Conservation (phyloP, 2,113 vertebrate genomes). For the Cricetomys ansorgei region DNA sequence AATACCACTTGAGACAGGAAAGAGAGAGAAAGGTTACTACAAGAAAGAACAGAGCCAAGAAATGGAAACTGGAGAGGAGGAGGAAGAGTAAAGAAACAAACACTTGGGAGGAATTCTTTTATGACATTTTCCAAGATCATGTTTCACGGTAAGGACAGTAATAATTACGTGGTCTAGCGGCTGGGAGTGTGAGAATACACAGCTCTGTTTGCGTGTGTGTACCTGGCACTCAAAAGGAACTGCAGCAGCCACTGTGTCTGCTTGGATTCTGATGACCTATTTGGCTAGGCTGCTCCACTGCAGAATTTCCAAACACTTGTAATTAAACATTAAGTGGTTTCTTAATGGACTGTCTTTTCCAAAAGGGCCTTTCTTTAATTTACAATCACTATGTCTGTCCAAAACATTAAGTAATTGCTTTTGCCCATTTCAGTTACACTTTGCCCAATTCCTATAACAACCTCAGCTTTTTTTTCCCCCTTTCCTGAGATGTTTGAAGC, state of each 20-base stretch:
- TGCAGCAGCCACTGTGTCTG: neutral
- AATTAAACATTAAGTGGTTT: conserved; percentile 59
- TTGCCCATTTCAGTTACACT: conserved; percentile 54
- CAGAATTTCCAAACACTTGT: conserved; percentile 17
- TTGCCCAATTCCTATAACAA: conserved; percentile 15
- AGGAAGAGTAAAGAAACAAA: conserved; percentile 68
- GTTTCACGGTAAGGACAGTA: conserved; percentile 62
- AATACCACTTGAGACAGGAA: conserved; percentile 58
- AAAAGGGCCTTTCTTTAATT: conserved; percentile 62
- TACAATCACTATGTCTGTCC: conserved; percentile 32
- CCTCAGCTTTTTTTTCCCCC: neutral
- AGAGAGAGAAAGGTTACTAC: neutral
- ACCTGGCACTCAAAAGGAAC: neutral
- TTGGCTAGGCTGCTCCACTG: neutral
- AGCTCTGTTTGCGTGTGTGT: conserved; percentile 40
- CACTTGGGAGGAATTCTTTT: conserved; percentile 60
- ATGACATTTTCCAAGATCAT: conserved; percentile 59
- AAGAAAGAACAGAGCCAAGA: conserved; percentile 70
- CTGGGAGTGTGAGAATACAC: neutral
- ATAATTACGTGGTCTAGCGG: conserved; percentile 44
- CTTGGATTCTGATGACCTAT: conserved; percentile 12
- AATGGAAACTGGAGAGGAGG: conserved; percentile 68
- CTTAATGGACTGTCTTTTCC: conserved; percentile 65
- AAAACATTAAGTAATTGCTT: conserved; percentile 62
- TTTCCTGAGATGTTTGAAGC: conserved; percentile 8